Evolutionary conservation across 2,113 vertebrate genomes (phyloP).

Genomic region (Lepisosteus oculatus): DNA sequence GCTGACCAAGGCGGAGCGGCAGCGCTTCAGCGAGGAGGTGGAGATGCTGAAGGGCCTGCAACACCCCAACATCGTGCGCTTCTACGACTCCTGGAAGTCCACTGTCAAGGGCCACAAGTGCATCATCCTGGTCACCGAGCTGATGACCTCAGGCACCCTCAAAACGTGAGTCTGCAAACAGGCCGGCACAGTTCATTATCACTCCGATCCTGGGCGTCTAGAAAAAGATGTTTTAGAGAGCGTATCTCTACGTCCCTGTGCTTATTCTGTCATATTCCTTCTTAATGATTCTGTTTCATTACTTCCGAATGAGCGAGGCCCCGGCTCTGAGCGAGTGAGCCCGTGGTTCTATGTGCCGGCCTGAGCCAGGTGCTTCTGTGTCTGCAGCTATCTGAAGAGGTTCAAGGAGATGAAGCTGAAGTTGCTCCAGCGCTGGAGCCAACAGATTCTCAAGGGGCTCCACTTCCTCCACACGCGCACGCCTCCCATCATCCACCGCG

Average conservation of each 20-base stretch:
- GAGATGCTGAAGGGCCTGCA: slow-evolving; percentile 93
- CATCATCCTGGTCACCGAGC: slow-evolving; percentile 90
- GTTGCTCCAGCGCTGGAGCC: slow-evolving; percentile 90
- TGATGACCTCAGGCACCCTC: slow-evolving; percentile 93
- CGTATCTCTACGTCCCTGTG: not conserved
- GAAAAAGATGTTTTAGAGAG: no score
- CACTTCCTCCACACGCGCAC: slow-evolving; percentile 94
- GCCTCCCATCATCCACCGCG: slow-evolving; percentile 93
- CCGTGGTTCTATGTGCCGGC: not conserved
- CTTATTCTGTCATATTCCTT: slow-evolving; percentile 1
- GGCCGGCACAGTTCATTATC: no score
- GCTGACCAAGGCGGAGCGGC: slow-evolving; percentile 76
- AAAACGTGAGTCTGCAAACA: slow-evolving; percentile 79
- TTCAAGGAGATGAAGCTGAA: slow-evolving; percentile 98
- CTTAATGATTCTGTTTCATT: not conserved
- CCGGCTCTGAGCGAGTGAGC: not conserved
- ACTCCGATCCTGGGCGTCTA: no score
- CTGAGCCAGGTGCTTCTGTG: not conserved
- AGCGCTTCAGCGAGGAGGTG: slow-evolving; percentile 88
- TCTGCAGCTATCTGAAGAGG: slow-evolving; percentile 83
- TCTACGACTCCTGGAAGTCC: slow-evolving; percentile 92
- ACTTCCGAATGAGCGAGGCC: no score
- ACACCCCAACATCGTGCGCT: slow-evolving; percentile 95
- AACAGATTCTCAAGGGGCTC: slow-evolving; percentile 91
- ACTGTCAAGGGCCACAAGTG: slow-evolving; percentile 78